phyloP scores from a whole-genome alignment of 30 jellyfish, hydroid and myxozoan species.

The Cassiopea xamachana region DNA sequence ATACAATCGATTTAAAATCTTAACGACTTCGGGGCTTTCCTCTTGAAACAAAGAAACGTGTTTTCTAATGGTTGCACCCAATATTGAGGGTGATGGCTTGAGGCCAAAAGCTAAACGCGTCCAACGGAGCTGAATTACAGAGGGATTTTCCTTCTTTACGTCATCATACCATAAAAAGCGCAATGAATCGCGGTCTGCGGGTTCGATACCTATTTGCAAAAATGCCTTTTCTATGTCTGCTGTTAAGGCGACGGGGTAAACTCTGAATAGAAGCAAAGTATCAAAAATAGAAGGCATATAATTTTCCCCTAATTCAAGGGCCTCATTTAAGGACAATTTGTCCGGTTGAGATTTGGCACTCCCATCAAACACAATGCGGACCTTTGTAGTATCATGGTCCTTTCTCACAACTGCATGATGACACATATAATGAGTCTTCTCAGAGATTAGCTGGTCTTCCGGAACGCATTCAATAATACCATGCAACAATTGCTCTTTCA shows the following conservation, averaged over 20 bases:
- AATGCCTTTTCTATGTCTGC: conserved; percentile 65
- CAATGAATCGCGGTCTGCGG: conserved; percentile 24
- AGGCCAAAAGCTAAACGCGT: conserved; percentile 30
- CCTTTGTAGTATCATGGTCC: conserved; percentile 46
- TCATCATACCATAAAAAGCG: conserved; percentile 51
- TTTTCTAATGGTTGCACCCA: conserved; percentile 51
- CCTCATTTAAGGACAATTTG: conserved; percentile 21
- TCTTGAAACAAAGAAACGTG: conserved; percentile 21
- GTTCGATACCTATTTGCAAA: conserved; percentile 26
- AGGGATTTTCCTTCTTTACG: conserved; percentile 26
- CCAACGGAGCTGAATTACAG: conserved; percentile 25
- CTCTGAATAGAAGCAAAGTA: conserved; percentile 28
- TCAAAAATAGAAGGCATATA: conserved; percentile 24
- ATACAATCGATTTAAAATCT: conserved; percentile 6
- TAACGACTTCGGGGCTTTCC: conserved; percentile 26
- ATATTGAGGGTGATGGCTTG: conserved; percentile 34
- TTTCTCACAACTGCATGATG: conserved; percentile 45
- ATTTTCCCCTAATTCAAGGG: conserved; percentile 46
- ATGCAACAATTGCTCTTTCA: conserved; percentile 16
- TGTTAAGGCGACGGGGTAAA: conserved; percentile 22
- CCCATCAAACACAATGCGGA: conserved; percentile 64
- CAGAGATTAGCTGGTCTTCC: conserved; percentile 3
- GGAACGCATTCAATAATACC: conserved; percentile 47
- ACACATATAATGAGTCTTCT: conserved; percentile 28
- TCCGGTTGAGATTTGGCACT: conserved; percentile 31